phyloP scores from a whole-genome alignment of 2,113 vertebrate species.

The Echinops telfairi region DNA sequence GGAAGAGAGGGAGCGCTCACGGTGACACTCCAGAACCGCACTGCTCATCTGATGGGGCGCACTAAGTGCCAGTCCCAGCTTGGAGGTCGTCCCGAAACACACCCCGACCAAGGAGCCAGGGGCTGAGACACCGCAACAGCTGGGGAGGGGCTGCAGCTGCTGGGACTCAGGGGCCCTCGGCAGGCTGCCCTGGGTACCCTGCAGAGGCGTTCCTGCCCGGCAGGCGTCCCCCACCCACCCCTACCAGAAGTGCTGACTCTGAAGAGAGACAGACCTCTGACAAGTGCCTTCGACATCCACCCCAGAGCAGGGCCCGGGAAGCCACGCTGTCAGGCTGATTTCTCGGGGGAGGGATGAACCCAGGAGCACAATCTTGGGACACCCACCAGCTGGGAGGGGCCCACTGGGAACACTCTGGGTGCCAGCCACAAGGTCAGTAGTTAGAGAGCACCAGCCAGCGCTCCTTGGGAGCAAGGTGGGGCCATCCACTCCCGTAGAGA shows the following conservation, averaged over 20 bases:
- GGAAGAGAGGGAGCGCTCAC: constrained; percentile 78
- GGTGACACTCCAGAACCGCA: constrained; percentile 72
- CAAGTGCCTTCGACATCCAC: not conserved
- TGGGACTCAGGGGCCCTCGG: no score
- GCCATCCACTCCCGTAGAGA: no score
- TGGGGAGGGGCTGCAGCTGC: not conserved
- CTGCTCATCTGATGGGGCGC: not conserved
- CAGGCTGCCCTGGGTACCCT: not conserved
- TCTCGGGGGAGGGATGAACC: not conserved
- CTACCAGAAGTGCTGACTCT: constrained; percentile 12
- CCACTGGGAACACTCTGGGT: no score
- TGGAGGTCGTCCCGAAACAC: not conserved
- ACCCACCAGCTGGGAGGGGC: not conserved
- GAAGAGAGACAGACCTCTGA: not conserved
- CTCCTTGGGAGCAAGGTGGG: no score
- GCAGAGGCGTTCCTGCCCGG: not conserved
- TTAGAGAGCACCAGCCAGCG: no score
- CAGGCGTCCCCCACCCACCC: not conserved
- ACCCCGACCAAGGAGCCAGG: constrained; percentile 37
- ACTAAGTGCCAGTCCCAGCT: not conserved
- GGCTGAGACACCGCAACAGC: not conserved
- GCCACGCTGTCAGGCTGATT: not conserved
- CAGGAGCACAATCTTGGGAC: not conserved
- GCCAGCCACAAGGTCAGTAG: not conserved
- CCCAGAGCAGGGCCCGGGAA: not conserved